These are phyloP conservation scores for Thelaira solivaga DNA, from an alignment of 2,888 invertebrate genomes.

Conservation along the genomic window DNA sequence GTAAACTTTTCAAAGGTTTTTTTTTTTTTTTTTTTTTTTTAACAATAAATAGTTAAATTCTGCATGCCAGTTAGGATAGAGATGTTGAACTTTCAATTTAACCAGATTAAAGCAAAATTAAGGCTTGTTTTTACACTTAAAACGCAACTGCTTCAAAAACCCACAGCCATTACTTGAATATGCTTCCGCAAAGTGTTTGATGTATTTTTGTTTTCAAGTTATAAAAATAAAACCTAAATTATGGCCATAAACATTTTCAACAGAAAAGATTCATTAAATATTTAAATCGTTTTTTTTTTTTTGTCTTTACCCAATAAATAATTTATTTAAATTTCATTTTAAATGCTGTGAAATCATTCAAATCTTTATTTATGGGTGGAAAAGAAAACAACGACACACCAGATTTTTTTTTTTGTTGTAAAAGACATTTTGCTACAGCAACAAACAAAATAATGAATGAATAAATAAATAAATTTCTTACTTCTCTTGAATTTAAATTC, in stretches of 20 bases:
- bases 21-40: too few species aligned
- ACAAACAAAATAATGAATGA: neutral
- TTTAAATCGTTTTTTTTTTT: conserved; percentile 9
- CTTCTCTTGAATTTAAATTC: conserved; percentile 13
- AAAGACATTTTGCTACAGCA: neutral
- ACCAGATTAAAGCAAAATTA: too few species aligned
- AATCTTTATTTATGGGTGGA: conserved; percentile 20
- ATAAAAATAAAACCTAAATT: conserved; percentile 28
- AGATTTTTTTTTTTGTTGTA: neutral
- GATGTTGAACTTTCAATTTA: too few species aligned
- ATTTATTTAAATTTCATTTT: conserved; percentile 36
- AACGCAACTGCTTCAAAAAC: too few species aligned
- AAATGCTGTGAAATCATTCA: conserved; percentile 13
- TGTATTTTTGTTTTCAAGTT: neutral
- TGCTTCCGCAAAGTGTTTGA: neutral
- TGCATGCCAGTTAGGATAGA: too few species aligned
- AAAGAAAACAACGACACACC: neutral
- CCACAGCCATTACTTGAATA: neutral
- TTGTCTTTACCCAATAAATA: neutral
- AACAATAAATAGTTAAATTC: too few species aligned
- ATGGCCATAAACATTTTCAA: conserved; percentile 10
- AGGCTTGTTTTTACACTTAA: too few species aligned
- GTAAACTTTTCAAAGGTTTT: too few species aligned
- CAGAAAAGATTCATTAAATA: conserved; percentile 33
- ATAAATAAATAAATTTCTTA: conserved; percentile 20